Evolutionary conservation across 2,888 invertebrate species (phyloP).

Genomic region (Argyresthia goedartella): DNA sequence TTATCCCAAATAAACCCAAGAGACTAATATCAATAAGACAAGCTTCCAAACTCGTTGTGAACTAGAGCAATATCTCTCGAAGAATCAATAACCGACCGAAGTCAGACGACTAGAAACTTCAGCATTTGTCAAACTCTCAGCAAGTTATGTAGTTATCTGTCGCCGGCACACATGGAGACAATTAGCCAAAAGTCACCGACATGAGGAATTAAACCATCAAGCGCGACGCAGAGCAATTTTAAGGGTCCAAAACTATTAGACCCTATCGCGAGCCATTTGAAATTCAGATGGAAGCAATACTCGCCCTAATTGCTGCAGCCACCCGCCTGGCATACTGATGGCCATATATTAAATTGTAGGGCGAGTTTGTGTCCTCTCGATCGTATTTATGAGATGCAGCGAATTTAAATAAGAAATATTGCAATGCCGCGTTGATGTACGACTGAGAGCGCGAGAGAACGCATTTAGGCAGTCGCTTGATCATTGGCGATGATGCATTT

Average conservation of each 20-base stretch:
- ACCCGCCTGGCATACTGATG: slow-evolving; percentile 39
- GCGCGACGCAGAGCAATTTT: slow-evolving; percentile 5
- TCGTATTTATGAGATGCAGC: background rate
- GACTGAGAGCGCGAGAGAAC: background rate
- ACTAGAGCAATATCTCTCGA: too few relatives aligned
- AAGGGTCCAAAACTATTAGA: slow-evolving; percentile 14
- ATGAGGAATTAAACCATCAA: slow-evolving; percentile 12
- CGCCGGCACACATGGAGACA: background rate
- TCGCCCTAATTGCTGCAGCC: slow-evolving; percentile 48
- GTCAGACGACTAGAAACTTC: background rate
- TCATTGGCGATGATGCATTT: background rate
- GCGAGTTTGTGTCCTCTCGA: background rate
- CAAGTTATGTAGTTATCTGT: background rate
- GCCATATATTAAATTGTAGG: slow-evolving; percentile 12
- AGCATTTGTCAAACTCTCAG: background rate
- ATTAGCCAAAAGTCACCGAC: background rate
- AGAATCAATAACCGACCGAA: too few relatives aligned
- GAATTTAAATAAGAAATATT: background rate
- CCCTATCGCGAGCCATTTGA: slow-evolving; percentile 27
- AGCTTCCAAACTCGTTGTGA: too few relatives aligned
- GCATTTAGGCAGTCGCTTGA: background rate
- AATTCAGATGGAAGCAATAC: slow-evolving; percentile 41
- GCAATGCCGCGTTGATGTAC: background rate
- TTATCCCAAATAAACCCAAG: background rate
- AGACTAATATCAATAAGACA: background rate